Base-by-base conservation (phyloP, 2,797 vertebrate species). In the Enteromius unitaeniatus region DNA sequence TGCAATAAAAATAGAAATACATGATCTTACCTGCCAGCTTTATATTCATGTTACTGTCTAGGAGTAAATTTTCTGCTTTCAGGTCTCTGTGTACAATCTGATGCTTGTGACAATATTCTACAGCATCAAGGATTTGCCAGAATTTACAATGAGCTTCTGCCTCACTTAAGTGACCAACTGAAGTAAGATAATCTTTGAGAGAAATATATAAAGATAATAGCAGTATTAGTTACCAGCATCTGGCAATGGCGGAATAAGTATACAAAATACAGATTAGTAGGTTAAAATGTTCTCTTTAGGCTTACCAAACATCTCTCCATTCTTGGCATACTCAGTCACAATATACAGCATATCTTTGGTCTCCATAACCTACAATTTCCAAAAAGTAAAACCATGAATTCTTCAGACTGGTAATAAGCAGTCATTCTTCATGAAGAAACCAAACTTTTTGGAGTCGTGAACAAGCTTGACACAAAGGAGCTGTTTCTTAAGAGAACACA, bases 31-130 rank as follows among this genome's bases (percentile, higher is more conserved):
- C 96, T 94, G 96, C 96, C 80, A 97, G 95, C 91, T 97, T 97
- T 92, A 96, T 95, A 90, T 96, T 96, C 96, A 96, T 96, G 91
- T 96, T 95, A 89, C 75, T 94, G 86, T 97, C 96, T 0, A 97
- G 94, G 84, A 97, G 88, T 7, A 96, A 93, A 68, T 97, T 97
- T 91, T 97, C 96, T 28, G 95, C 96, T 83, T 97, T 97, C 78
- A 97, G 94, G 90, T 97, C 96, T 37, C 96, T 92, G 85, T 97
- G 96, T 26, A 97, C 95, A 82, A 97, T 93, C 76, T 95, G 95
- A 81, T 92, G 92, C 55, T 91, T 89, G 1, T 97, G 96, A 88
- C 96, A 96, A 85, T 96, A 97, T 78, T 96, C 96, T 77, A 97
- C 95, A 0, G 96, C 96, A 0, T 94, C 94, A 17, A 97, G 92